Conservation (phyloP, 35 echinoderm and acorn worm species). For the Apostichopus parvimensis region DNA sequence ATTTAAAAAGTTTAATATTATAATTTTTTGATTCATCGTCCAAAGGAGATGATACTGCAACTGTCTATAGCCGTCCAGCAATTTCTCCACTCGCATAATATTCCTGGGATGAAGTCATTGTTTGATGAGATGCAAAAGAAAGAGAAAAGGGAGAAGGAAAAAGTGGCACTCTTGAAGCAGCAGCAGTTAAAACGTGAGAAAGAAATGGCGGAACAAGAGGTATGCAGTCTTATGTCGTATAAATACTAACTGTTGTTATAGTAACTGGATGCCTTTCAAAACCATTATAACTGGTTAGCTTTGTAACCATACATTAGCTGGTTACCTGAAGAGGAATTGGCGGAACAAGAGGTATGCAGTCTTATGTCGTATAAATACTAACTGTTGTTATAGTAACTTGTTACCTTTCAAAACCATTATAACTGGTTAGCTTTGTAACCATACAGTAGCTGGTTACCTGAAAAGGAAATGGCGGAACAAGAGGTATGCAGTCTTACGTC, state of each 20-base stretch:
- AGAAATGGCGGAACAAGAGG: conserved; percentile 83
- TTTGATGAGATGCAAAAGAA: conserved; percentile 97
- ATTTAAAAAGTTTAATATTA: not conserved
- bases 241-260: too few relatives aligned
- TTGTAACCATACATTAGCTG: too few relatives aligned
- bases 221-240: not conserved
- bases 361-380: too few relatives aligned
- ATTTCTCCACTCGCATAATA: conserved; percentile 89
- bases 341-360: conserved; percentile 76
- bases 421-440: too few relatives aligned
- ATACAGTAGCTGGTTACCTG: too few relatives aligned
- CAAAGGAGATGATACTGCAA: conserved; percentile 93
- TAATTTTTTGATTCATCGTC: not conserved
- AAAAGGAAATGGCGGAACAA: conserved; percentile 76
- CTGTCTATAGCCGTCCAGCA: conserved; percentile 81
- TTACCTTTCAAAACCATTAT: too few relatives aligned
- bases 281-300: too few relatives aligned
- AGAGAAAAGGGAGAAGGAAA: conserved; percentile 80
- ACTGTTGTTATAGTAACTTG: too few relatives aligned
- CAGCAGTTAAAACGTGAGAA: conserved; percentile 63
- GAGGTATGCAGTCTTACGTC: conserved; percentile 53
- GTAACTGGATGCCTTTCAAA: too few relatives aligned
- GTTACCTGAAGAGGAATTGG: too few relatives aligned
- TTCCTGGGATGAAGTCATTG: conserved; percentile 86
- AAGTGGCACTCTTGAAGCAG: conserved; percentile 73